Evolutionary conservation across 2,113 vertebrate genomes (phyloP).

Genomic region (Platycercus adscitus): DNA sequence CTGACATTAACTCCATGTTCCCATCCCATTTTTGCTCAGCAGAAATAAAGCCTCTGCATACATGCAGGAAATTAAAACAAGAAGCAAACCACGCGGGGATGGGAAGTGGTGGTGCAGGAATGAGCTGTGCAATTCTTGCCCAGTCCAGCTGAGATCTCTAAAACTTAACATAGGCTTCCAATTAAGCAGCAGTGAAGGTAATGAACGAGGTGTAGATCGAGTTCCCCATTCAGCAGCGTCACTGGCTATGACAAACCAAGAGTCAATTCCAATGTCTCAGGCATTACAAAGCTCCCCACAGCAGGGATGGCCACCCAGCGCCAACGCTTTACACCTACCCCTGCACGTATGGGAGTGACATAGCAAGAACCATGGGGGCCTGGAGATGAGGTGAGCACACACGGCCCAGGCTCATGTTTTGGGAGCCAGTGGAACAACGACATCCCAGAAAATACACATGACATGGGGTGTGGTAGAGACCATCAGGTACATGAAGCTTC

Average conservation of each 20-base stretch:
- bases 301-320: background rate
- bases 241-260: background rate
- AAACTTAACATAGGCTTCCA: background rate
- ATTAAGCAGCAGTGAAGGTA: background rate
- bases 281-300: background rate
- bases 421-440: background rate
- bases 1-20: accelerated
- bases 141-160: background rate
- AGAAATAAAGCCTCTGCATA: background rate
- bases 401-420: background rate
- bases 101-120: background rate
- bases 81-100: background rate
- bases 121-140: background rate
- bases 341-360: accelerated
- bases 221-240: background rate
- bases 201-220: background rate
- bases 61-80: background rate
- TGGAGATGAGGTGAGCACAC: background rate
- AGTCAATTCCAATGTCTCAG: background rate
- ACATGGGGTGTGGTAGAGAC: background rate
- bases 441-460: accelerated
- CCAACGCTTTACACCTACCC: background rate
- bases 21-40: background rate
- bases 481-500: background rate
- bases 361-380: background rate